Conservation (phyloP, 2,888 invertebrate genomes). For the Lasioglossum vierecki region DNA sequence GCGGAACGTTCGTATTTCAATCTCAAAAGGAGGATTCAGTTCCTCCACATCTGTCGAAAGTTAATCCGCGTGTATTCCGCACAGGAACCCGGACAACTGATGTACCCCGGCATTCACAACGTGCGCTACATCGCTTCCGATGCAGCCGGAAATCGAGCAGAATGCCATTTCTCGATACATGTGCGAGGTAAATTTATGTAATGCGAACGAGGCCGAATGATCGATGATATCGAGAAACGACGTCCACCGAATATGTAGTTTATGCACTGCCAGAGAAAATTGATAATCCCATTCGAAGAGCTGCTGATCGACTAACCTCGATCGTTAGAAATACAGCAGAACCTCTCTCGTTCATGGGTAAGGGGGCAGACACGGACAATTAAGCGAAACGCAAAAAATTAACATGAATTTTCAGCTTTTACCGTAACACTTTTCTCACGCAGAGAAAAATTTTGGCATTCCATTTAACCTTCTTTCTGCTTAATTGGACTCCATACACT, state of each 20-base stretch:
- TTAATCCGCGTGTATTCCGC: constrained; percentile 56
- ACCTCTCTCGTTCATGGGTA: not conserved
- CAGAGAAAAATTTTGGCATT: no score
- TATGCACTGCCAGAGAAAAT: not conserved
- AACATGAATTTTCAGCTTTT: no score
- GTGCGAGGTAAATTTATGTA: constrained; percentile 85
- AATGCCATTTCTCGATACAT: constrained; percentile 87
- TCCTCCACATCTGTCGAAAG: constrained; percentile 48
- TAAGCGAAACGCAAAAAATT: not conserved
- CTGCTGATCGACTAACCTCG: not conserved
- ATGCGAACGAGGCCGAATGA: constrained; percentile 18
- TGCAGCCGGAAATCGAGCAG: constrained; percentile 87
- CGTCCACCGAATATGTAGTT: constrained; percentile 30
- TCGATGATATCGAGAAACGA: constrained; percentile 58
- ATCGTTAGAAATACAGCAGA: not conserved
- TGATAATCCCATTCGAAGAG: not conserved
- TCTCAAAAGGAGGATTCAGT: constrained; percentile 42
- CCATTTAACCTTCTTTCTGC: no score
- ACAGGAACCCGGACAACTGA: constrained; percentile 87
- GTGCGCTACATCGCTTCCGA: constrained; percentile 88
- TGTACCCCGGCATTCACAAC: constrained; percentile 87
- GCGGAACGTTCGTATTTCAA: constrained; percentile 40
- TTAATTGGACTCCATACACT: no score
- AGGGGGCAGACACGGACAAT: not conserved
- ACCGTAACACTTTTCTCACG: no score